Conservation (phyloP, 2,113 vertebrate genomes). For the Nansenia antarctica region DNA sequence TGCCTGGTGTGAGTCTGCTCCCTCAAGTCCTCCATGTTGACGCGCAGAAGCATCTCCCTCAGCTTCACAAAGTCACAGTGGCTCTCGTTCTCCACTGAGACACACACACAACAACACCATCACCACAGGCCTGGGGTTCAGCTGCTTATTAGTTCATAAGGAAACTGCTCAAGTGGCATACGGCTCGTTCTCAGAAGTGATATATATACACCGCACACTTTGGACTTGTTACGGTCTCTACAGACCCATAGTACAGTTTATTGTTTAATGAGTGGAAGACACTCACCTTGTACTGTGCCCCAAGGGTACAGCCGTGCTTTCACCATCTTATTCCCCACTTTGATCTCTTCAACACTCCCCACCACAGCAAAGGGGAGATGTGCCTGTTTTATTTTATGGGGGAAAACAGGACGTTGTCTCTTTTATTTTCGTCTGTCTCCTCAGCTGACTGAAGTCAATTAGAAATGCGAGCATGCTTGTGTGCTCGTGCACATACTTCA, state of each 20-base stretch:
- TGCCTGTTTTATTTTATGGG: slow-evolving; percentile 68
- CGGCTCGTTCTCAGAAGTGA: no score
- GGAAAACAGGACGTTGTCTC: no score
- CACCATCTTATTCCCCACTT: slow-evolving; percentile 94
- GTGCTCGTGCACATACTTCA: no score
- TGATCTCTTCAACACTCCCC: slow-evolving; percentile 91
- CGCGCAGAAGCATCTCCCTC: slow-evolving; percentile 92
- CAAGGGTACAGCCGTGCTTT: slow-evolving; percentile 94
- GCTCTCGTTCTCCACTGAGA: slow-evolving; percentile 92
- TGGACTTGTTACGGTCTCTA: no score
- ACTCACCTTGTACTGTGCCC: slow-evolving; percentile 95
- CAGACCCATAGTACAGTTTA: not conserved
- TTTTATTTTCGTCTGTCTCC: no score
- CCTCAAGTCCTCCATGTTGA: slow-evolving; percentile 95
- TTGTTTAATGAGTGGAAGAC: not conserved
- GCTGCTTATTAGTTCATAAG: no score
- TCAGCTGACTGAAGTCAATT: no score
- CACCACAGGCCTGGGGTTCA: not conserved
- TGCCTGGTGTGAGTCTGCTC: slow-evolving; percentile 94
- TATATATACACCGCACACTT: no score
- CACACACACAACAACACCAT: slow-evolving; percentile 9
- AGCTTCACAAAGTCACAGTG: slow-evolving; percentile 98
- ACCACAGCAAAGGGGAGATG: slow-evolving; percentile 95
- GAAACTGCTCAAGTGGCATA: no score
- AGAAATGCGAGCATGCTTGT: no score